Percentiles rank a stretch among this genome's conserved stretches.
Conservation (phyloP, 2,888 invertebrate species). For the Embidobia sp. region DNA sequence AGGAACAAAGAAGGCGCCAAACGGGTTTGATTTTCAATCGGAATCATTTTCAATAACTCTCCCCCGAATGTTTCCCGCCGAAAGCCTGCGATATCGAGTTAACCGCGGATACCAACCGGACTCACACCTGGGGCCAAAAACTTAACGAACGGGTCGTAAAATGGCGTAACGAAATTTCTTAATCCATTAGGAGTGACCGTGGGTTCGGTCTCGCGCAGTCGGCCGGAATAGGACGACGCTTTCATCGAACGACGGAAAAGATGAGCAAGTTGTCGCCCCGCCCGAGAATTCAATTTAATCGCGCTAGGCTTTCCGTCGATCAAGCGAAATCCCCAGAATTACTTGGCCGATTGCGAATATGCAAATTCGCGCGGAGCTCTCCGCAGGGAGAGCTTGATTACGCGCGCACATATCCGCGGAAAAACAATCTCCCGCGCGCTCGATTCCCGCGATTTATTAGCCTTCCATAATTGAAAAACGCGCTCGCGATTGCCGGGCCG, state of each 20-base stretch:
- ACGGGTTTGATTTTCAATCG: too few species aligned
- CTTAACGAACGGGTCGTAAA: too few species aligned
- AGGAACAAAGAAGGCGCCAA: too few species aligned
- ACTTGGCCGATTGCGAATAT: constrained; percentile 65
- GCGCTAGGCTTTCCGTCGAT: constrained; percentile 47
- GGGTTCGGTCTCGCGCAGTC: too few species aligned
- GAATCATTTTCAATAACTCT: too few species aligned
- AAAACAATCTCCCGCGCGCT: constrained; percentile 67
- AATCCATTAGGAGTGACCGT: constrained; percentile 14
- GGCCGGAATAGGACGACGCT: too few species aligned
- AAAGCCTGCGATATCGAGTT: too few species aligned
- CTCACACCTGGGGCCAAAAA: too few species aligned
- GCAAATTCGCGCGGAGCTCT: constrained; percentile 66
- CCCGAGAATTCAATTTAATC: constrained; percentile 63
- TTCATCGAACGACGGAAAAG: constrained; percentile 33
- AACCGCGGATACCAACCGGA: too few species aligned
- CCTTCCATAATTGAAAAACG: constrained; percentile 30
- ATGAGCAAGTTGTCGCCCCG: constrained; percentile 26
- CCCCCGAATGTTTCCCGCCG: too few species aligned
- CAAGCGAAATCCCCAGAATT: constrained; percentile 62
- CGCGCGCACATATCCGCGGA: constrained; percentile 67
- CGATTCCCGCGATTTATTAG: constrained; percentile 41
- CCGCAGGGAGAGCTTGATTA: constrained; percentile 66
- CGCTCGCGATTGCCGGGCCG: constrained; percentile 2
- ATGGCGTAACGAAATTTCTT: too few species aligned